These are phyloP conservation scores for Hormiphora californensis DNA, from an alignment of 37 sponge, comb jelly and placozoan genomes.

Conservation along the genomic window DNA sequence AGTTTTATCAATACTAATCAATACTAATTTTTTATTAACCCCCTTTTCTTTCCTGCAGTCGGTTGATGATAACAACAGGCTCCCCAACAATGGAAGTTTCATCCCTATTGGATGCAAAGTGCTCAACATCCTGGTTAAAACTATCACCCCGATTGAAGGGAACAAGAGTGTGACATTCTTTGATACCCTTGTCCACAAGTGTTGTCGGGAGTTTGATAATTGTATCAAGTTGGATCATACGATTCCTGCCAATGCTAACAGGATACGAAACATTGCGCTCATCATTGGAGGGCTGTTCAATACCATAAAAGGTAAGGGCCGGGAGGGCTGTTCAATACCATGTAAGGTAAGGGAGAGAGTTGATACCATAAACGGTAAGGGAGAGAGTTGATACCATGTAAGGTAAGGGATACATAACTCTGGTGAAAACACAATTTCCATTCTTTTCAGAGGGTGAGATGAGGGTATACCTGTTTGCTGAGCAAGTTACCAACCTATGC, in stretches of 20 bases:
- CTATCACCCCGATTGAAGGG: neutral
- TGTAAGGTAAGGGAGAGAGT: neutral
- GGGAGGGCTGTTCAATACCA: neutral
- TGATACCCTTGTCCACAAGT: conserved; percentile 46
- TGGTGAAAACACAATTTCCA: neutral
- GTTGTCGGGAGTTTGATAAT: conserved; percentile 45
- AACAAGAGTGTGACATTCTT: conserved; percentile 8
- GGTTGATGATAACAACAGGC: conserved; percentile 29
- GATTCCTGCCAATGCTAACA: neutral
- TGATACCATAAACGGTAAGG: neutral
- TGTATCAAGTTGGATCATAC: conserved; percentile 21
- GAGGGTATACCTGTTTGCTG: conserved; percentile 22
- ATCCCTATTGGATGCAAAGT: conserved; percentile 9
- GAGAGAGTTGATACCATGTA: neutral
- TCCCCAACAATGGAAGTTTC: too few species aligned
- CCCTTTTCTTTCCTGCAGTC: neutral
- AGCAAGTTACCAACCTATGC: conserved; percentile 33
- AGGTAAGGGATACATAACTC: neutral
- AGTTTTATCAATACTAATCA: too few species aligned
- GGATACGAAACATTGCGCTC: conserved; percentile 46
- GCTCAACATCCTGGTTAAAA: neutral
- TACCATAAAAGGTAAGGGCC: conserved; percentile 8
- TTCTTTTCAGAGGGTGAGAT: conserved; percentile 18
- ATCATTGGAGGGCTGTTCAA: conserved; percentile 44
- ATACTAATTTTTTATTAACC: neutral